Base-by-base conservation (phyloP, 30 jellyfish, hydroid and myxozoan species). In the Hydra vulgaris region DNA sequence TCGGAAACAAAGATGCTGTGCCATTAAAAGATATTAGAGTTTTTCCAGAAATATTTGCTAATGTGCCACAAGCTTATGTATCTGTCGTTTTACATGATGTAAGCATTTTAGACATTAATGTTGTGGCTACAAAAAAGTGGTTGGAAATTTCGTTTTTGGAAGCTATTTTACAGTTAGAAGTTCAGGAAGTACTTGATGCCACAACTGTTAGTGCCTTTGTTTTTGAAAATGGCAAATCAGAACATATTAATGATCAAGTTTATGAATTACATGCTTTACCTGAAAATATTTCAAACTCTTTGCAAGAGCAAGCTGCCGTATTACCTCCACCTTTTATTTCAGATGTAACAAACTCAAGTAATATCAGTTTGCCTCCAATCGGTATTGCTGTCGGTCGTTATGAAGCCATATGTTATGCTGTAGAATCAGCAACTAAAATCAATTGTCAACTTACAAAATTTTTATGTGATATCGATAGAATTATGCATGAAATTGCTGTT, bases 51-150 rank as follows among this genome's bases (percentile, higher is more conserved):
- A 85, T 79, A 67, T 84, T 84, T 27, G 72, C 89, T 16, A 25
- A 85, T 15, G 74, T 84, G 27, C 96, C 96, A 17, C 87, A 72
- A 79, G 82, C 88, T 1, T 71, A 90, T 61, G 54, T 88, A 21
- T 52, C 81, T 8, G 87, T 84, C 78, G 25, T 61, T n/a, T 23
- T 84, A 8, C 74, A 83, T 61, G 96, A 89, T 88, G 96, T 89
- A n/a, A 74, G 77, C 27, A 83, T 54, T 0, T 54, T 22, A 25
- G 97, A 89, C 56, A 79, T 89, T 27, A 93, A 89, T 53, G 67
- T 53, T 0, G 20, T 67, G 24, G 84, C 83, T 17, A 84, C 90
- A 4, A 52, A 69, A 26, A 54, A 70, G 73, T 84, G 95, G 95
- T 83, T 89, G 20, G 74, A 79, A 7, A 79, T 74, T 26, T 83